Conservation (phyloP, 2,113 vertebrate genomes). For the Sebastes fasciatus region DNA sequence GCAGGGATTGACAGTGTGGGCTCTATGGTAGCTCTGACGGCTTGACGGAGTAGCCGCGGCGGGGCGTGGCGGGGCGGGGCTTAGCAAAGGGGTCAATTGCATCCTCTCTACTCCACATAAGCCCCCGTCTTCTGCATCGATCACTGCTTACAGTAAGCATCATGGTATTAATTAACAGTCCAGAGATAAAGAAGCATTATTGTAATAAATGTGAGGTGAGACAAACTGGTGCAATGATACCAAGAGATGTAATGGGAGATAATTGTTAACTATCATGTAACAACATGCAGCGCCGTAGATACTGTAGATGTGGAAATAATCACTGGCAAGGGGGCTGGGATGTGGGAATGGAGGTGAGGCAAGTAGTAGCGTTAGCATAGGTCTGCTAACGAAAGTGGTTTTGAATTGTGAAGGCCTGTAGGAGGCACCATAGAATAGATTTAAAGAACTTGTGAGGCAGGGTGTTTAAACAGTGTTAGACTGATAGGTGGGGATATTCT, state of each 20-base stretch:
- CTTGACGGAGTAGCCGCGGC: too few relatives aligned
- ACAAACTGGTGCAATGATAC: slow-evolving; percentile 15
- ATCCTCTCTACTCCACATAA: not conserved
- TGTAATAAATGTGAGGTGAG: not conserved
- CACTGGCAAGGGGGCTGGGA: slow-evolving; percentile 38
- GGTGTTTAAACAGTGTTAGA: slow-evolving; percentile 17
- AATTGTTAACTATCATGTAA: slow-evolving; percentile 21
- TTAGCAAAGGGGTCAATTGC: too few relatives aligned
- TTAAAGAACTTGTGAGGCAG: not conserved
- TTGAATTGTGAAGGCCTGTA: slow-evolving; percentile 22
- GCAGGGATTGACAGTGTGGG: too few relatives aligned
- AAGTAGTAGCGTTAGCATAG: not conserved
- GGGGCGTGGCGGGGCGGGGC: too few relatives aligned
- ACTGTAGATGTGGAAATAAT: slow-evolving; percentile 21
- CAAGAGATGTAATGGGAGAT: slow-evolving; percentile 15
- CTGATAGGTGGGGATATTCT: slow-evolving; percentile 37
- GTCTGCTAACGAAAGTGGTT: slow-evolving; percentile 17
- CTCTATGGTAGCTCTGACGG: too few relatives aligned
- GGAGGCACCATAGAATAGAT: slow-evolving; percentile 13
- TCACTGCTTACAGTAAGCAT: slow-evolving; percentile 20
- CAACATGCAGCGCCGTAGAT: slow-evolving; percentile 27
- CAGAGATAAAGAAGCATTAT: not conserved
- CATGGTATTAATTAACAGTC: not conserved
- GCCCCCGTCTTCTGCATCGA: slow-evolving; percentile 8
- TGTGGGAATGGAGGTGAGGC: slow-evolving; percentile 17